Evolutionary conservation across 1,140 invertebrate species (phyloP).

Genomic region (Psilanteris sp.): DNA sequence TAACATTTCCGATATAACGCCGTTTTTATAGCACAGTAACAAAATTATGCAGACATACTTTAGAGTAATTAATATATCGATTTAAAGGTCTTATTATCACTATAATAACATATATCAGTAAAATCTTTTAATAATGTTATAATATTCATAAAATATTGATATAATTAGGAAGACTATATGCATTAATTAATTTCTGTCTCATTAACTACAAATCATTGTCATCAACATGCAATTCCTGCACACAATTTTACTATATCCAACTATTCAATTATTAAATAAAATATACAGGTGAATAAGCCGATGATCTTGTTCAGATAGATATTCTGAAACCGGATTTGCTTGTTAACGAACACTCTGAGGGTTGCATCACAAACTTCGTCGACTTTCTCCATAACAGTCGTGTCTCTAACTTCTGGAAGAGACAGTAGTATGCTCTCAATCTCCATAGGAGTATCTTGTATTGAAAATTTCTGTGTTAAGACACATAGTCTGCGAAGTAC

Average conservation of each 20-base stretch:
- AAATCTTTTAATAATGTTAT: too few relatives aligned
- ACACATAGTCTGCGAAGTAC: slow-evolving; percentile 18
- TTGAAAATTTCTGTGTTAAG: slow-evolving; percentile 18
- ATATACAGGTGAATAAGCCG: slow-evolving; percentile 16
- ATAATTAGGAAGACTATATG: too few relatives aligned
- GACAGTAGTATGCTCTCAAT: slow-evolving; percentile 87
- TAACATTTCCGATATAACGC: too few relatives aligned
- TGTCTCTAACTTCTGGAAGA: slow-evolving; percentile 85
- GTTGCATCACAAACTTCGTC: slow-evolving; percentile 84
- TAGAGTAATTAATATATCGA: too few relatives aligned
- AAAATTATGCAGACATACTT: too few relatives aligned
- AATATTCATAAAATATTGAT: too few relatives aligned
- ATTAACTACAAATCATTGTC: slow-evolving; percentile 3
- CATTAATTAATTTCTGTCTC: neutral
- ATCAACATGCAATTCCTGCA: slow-evolving; percentile 16
- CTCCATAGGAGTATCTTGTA: slow-evolving; percentile 86
- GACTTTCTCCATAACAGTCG: slow-evolving; percentile 87
- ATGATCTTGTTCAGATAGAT: slow-evolving; percentile 52
- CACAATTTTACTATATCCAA: slow-evolving; percentile 9
- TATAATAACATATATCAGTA: too few relatives aligned
- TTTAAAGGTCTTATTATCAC: too few relatives aligned
- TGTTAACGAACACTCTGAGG: slow-evolving; percentile 84
- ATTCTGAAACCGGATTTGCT: slow-evolving; percentile 76
- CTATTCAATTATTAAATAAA: slow-evolving; percentile 39
- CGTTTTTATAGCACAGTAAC: too few relatives aligned